phyloP scores from a whole-genome alignment of 2,888 invertebrate species.

The Leptarthrus brevirostris region DNA sequence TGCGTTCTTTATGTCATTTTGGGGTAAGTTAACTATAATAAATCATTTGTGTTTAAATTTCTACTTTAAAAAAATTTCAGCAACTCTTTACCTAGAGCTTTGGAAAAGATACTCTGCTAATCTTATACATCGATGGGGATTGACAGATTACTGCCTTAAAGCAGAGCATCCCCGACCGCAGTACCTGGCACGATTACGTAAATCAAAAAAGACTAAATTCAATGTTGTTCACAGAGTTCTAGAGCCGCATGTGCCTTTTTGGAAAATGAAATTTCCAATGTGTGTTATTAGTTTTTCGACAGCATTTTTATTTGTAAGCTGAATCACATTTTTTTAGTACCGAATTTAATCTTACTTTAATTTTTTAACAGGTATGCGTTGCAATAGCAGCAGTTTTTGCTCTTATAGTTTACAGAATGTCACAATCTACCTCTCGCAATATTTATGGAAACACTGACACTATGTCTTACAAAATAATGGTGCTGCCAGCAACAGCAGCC shows the following conservation, averaged over 20 bases:
- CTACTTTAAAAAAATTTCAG: too few relatives aligned
- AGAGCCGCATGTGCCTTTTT: constrained; percentile 82
- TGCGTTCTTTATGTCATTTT: constrained; percentile 84
- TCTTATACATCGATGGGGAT: constrained; percentile 85
- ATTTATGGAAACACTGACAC: constrained; percentile 68
- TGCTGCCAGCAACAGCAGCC: constrained; percentile 81
- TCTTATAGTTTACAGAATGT: constrained; percentile 81
- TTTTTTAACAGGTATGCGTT: constrained; percentile 70
- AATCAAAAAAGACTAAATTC: constrained; percentile 69
- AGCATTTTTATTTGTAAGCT: constrained; percentile 66
- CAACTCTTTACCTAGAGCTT: constrained; percentile 81
- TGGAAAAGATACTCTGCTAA: constrained; percentile 85
- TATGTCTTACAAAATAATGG: constrained; percentile 72
- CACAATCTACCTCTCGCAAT: constrained; percentile 71
- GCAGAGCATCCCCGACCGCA: constrained; percentile 84
- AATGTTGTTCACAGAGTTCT: constrained; percentile 71
- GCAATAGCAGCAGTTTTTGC: constrained; percentile 81
- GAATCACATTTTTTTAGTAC: not conserved
- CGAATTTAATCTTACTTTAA: not conserved
- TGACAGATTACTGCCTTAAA: constrained; percentile 77
- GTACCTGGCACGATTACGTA: constrained; percentile 74
- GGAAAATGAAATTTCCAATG: constrained; percentile 78
- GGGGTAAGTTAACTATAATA: constrained; percentile 71
- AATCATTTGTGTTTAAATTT: too few relatives aligned
- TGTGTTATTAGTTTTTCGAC: constrained; percentile 78